Evolutionary conservation across 1,140 invertebrate genomes (phyloP).

Genomic region (Rhagoletis pomonella): DNA sequence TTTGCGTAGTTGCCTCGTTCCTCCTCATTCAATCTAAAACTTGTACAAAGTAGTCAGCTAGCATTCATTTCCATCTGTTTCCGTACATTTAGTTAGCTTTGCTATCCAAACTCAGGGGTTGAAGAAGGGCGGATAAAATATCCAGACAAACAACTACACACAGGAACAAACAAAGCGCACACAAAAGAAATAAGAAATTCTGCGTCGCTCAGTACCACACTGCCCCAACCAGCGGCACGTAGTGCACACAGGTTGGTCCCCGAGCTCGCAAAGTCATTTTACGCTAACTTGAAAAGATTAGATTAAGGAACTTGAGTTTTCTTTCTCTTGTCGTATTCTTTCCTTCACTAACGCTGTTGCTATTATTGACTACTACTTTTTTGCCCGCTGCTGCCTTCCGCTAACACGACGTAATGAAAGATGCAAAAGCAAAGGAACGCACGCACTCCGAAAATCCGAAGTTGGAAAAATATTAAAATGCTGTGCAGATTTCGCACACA

Average conservation of each 20-base stretch:
- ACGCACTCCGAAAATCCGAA: not conserved
- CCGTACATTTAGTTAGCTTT: not conserved
- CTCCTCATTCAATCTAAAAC: not conserved
- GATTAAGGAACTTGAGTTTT: conserved; percentile 19
- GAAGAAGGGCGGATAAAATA: not conserved
- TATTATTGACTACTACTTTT: not conserved
- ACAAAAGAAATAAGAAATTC: conserved; percentile 1
- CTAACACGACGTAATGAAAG: not conserved
- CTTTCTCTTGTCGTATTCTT: conserved; percentile 4
- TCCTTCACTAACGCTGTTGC: not conserved
- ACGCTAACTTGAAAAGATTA: conserved; percentile 13
- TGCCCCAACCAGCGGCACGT: conserved; percentile 34
- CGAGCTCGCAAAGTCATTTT: not conserved
- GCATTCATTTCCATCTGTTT: not conserved
- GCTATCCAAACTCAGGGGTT: not conserved
- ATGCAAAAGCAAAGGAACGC: not conserved
- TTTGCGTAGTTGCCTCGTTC: conserved; percentile 1
- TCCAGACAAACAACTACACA: not conserved
- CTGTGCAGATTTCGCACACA: not conserved
- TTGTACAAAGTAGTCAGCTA: conserved; percentile 20
- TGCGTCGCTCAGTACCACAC: not conserved
- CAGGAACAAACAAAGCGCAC: not conserved
- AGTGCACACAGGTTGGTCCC: conserved; percentile 19
- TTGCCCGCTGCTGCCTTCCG: not conserved
- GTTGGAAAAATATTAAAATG: conserved; percentile 12